phyloP scores from a whole-genome alignment of 1,140 invertebrate genomes.

The Chlorops oryzae region DNA sequence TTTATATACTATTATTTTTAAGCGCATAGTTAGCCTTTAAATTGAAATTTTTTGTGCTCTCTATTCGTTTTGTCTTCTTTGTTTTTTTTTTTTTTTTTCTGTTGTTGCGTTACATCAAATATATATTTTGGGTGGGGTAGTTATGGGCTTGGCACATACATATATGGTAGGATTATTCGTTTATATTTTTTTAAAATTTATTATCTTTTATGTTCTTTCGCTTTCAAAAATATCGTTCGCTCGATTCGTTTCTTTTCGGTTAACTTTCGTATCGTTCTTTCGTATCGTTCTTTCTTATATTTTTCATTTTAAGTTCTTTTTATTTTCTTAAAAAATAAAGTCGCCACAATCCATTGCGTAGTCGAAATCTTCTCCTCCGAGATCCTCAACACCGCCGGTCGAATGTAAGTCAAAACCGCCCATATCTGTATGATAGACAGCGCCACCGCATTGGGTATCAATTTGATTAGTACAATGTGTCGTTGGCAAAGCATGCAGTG shows the following conservation, averaged over 20 bases:
- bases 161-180: slow-evolving; percentile 7
- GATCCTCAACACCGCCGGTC: slow-evolving; percentile 50
- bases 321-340: slow-evolving; percentile 54
- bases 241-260: background rate
- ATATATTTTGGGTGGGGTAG: no score
- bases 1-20: no score
- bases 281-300: background rate
- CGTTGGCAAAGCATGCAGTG: slow-evolving; percentile 55
- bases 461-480: slow-evolving; percentile 56
- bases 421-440: slow-evolving; percentile 55
- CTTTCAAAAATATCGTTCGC: background rate
- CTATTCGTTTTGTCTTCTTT: no score
- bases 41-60: no score
- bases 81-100: no score
- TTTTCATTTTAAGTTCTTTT: no score
- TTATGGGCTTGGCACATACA: no score
- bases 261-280: background rate
- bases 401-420: slow-evolving; percentile 54
- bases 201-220: no score
- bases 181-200: slow-evolving; percentile 1
- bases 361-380: slow-evolving; percentile 57
- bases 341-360: slow-evolving; percentile 58
- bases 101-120: no score
- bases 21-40: no score
- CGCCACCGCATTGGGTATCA: slow-evolving; percentile 52